Conservation (phyloP, 2,113 vertebrate species). For the Scortum barcoo region DNA sequence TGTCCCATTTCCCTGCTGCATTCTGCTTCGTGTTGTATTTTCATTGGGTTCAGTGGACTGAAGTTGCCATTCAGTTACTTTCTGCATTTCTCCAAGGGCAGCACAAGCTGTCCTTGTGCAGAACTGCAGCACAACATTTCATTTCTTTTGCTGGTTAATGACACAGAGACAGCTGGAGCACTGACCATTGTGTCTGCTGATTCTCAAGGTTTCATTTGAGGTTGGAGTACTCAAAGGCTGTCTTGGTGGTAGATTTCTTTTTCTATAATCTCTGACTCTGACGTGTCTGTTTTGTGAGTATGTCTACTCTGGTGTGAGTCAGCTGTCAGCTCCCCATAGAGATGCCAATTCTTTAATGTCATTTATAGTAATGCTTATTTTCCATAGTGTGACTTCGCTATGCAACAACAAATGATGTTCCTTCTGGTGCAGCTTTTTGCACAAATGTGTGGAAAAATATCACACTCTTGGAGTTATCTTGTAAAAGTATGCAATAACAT, state of each 20-base stretch:
- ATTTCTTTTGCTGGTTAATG: background rate
- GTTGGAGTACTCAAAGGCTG: background rate
- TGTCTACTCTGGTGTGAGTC: background rate
- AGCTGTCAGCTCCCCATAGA: background rate
- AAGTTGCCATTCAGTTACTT: constrained; percentile 24
- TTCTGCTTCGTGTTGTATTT: constrained; percentile 7
- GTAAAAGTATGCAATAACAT: background rate
- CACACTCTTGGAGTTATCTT: too few species aligned
- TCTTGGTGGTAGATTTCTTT: background rate
- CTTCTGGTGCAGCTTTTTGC: background rate
- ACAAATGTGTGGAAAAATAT: background rate
- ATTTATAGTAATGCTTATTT: background rate
- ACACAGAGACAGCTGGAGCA: background rate
- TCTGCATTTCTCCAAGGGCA: background rate
- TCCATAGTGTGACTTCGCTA: background rate
- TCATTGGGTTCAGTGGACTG: constrained; percentile 28
- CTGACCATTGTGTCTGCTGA: background rate
- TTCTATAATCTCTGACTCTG: background rate
- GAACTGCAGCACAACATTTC: background rate
- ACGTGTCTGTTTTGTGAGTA: background rate
- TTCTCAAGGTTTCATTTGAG: too few species aligned
- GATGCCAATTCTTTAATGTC: background rate
- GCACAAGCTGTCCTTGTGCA: background rate
- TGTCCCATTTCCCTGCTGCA: constrained; percentile 1
- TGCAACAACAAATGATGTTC: background rate